Evolutionary conservation across 2,797 vertebrate genomes (phyloP), one percentile per base, ranked within the genome.

Genomic region (Rhabdophis nuchalis): DNA sequence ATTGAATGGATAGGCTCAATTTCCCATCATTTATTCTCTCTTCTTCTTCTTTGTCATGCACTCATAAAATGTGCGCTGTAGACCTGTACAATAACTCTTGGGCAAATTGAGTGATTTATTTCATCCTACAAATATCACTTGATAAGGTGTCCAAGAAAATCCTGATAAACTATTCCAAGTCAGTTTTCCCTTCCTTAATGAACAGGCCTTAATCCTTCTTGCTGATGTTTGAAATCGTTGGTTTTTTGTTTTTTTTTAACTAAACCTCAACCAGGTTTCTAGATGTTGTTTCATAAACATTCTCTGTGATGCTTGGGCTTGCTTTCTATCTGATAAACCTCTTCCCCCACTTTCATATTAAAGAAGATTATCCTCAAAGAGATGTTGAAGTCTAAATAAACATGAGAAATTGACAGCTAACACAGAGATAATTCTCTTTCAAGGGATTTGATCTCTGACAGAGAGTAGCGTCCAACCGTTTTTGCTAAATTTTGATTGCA

Each of bases 41-140:
- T 32, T 25, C 20, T 3, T 77, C 12, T 72, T 90, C 58, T 61
- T 54, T 25, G 64, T 52, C 90, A 52, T 64, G 41, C 29, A 14
- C 36, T 87, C 61, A 85, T 85, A 82, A 92, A 92, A 87, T 27
- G 29, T 88, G 57, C 36, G 86, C 14, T 36, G 46, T 36, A 36
- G 54, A 56, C 36, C 64, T 87, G 56, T 64, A 87, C 50, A 77
- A 72, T 82, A 87, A 50, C 64, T 87, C 56, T 87, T 91, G 85
- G 85, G 5, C 56, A 91, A 77, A 87, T 52, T 46, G 92, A 93
- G 77, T 87, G 46, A 90, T 87, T 53, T 53, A 85, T 56, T 90
- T 54, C 29, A 56, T 90, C 85, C 36, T 29, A 90, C 29, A 85
- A 90, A 85, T 88, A 93, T 90, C 29, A 32, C 54, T 90, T 93